These are phyloP conservation scores for Sceloporus tristichus DNA, from an alignment of 2,113 vertebrate species.

Conservation along the genomic window DNA sequence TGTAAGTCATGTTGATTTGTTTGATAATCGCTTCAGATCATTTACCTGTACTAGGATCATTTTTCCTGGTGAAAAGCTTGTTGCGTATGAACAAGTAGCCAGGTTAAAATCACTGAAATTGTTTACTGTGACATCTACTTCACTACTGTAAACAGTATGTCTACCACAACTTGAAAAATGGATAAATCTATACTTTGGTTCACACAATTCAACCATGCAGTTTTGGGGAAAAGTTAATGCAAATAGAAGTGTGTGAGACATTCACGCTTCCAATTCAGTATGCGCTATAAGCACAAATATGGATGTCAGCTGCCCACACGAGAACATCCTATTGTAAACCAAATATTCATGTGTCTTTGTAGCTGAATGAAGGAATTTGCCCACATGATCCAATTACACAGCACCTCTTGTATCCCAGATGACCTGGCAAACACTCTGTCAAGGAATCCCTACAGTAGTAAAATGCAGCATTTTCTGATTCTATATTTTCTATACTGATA, in stretches of 20 bases:
- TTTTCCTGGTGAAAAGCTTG: slow-evolving; percentile 10
- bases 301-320: neutral
- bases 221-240: neutral
- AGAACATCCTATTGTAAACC: neutral
- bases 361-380: neutral
- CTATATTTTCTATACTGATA: neutral
- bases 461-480: neutral
- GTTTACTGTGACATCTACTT: neutral
- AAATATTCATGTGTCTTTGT: neutral
- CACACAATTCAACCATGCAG: neutral
- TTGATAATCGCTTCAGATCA: neutral
- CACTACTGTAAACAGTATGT: neutral
- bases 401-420: neutral
- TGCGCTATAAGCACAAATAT: neutral
- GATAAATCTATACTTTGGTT: neutral
- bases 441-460: neutral
- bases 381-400: neutral
- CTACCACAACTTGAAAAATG: neutral
- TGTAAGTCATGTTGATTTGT: neutral
- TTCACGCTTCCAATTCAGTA: neutral
- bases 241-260: neutral
- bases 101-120: neutral
- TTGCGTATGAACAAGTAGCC: neutral
- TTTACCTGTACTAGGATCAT: neutral
- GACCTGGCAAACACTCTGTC: neutral